phyloP scores from a whole-genome alignment of 2,113 vertebrate genomes.

The Vireo altiloquus region DNA sequence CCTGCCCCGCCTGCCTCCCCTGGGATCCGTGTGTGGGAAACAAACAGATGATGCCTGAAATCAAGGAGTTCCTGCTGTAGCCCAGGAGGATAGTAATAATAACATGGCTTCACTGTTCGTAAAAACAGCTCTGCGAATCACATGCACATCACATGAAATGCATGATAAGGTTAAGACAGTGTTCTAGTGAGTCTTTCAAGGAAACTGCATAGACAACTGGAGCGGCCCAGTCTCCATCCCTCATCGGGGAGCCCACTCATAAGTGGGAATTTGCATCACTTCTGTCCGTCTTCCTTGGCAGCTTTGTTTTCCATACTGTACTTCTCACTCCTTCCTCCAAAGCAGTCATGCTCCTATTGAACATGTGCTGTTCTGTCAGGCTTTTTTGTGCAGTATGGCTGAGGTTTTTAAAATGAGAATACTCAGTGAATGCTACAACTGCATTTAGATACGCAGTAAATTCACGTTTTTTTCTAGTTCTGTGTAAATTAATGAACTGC shows the following conservation, averaged over 20 bases:
- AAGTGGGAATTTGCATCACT: neutral
- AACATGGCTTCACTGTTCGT: neutral
- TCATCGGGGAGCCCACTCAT: accelerated
- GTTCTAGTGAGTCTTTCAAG: neutral
- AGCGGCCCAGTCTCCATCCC: accelerated
- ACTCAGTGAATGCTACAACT: neutral
- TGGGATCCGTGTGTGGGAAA: accelerated
- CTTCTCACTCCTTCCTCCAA: neutral
- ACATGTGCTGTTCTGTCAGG: neutral
- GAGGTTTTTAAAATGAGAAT: neutral
- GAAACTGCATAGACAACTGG: neutral
- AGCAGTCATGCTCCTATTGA: accelerated
- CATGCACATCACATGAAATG: accelerated
- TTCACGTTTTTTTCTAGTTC: neutral
- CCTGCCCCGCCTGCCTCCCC: neutral
- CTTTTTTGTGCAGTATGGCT: neutral
- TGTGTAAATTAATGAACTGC: neutral
- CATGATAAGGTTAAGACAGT: accelerated
- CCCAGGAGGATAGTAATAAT: accelerated
- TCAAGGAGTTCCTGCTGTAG: accelerated
- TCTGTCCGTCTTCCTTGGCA: neutral
- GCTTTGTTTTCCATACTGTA: neutral
- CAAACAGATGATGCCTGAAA: accelerated
- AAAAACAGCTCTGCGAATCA: neutral
- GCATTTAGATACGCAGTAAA: neutral